Base-by-base conservation (phyloP, 2,797 vertebrate genomes). In the Danio albolineatus region DNA sequence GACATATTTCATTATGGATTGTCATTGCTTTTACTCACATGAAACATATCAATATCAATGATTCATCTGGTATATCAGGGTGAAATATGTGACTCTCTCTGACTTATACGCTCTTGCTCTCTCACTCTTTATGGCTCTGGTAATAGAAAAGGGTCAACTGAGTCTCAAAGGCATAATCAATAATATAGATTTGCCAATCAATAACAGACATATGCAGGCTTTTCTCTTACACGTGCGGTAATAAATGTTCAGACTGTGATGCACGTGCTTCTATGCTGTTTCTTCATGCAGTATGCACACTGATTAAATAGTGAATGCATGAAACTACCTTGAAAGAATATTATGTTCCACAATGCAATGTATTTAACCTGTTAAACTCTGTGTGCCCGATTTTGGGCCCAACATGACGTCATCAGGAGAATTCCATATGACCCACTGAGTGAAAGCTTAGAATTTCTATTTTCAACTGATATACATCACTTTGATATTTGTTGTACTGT, bases 121-220 rank as follows among this genome's bases (percentile, higher is more conserved):
- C 8, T 69, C 56, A 43, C 17, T 39, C 56, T 51, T 61, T 62
- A 41, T 28, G 38, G 38, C 51, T 56, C 6, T 5, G 4, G 17
- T 28, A 19, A 76, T 17, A 38, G 14, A 28, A 51, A 51, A 28
- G 41, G 48, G 77, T 79, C 59, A 71, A 53, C 38, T 1, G 1
- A 43, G 38, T 72, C 57, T 19, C 48, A 13, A 36, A 43, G 67
- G 67, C 1, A 1, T 7, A 61, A 79, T 64, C 67, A 56, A 48
- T 64, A 1, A 54, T 79, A 79, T 73, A 2, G 77, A 79, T 73
- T 72, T 64, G 46, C 48, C 46, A 21, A 64, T 62, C 28, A 12
- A 64, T 72, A n/a, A 54, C 46, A 14, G 17, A 49, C 7, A 49
- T 16, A 16, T 51, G 44, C n/a, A 61, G 49, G 13, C 48, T 28